Conservation (phyloP, 92 coral and sea anemone species). For the Zoanthus sociatus region DNA sequence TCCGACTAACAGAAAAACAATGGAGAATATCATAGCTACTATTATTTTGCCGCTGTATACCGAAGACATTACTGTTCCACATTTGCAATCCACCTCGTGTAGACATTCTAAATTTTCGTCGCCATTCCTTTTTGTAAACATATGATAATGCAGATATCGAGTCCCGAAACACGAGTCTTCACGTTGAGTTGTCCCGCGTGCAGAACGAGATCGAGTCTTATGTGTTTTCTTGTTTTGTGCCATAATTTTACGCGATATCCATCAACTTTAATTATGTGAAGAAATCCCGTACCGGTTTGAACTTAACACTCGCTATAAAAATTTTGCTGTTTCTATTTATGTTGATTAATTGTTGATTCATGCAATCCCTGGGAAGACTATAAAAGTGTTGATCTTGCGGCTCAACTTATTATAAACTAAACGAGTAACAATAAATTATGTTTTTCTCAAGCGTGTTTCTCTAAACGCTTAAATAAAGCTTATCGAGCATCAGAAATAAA, state of each 20-base stretch:
- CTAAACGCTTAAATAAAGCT: neutral
- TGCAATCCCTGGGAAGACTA: neutral
- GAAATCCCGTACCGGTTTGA: neutral
- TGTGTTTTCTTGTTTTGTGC: conserved; percentile 62
- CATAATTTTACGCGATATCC: conserved; percentile 24
- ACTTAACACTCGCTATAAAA: neutral
- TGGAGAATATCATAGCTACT: conserved; percentile 72
- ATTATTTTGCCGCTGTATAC: conserved; percentile 85
- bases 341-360: neutral
- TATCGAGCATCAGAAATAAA: conserved; percentile 26
- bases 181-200: conserved; percentile 76
- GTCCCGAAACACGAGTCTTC: conserved; percentile 92
- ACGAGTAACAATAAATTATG: neutral
- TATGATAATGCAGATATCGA: conserved; percentile 97
- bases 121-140: conserved; percentile 88
- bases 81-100: conserved; percentile 78
- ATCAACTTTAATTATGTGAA: neutral
- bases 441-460: neutral
- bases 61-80: conserved; percentile 82
- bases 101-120: conserved; percentile 83
- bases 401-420: conserved; percentile 6
- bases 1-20: conserved; percentile 82
- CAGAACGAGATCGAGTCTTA: conserved; percentile 77
- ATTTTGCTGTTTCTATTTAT: neutral
- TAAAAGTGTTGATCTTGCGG: neutral